A percentile compares a stretch with the other conserved stretches of the same genome.
These are phyloP conservation scores for Rhea americana DNA, from an alignment of 2,113 vertebrate species.

Conservation along the genomic window DNA sequence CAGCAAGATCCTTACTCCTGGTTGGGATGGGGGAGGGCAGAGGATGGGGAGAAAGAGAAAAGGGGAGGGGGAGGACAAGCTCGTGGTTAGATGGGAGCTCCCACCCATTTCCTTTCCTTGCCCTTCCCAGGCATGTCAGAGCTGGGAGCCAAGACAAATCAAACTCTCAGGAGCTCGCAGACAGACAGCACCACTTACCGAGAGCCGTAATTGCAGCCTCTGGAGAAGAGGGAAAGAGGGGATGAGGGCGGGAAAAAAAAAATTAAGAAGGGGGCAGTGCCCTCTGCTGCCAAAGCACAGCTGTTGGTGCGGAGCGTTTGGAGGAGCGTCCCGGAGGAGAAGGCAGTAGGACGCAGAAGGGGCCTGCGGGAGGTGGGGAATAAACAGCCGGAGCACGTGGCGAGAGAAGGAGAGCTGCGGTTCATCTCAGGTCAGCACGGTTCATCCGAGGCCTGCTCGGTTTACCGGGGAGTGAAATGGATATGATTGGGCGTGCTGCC, in stretches of 20 bases:
- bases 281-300: conserved; percentile 66
- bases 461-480: background rate
- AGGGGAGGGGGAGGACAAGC: background rate
- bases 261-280: conserved; percentile 54
- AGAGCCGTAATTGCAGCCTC: conserved; percentile 72
- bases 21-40: conserved; percentile 52
- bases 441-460: background rate
- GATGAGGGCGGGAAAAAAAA: background rate
- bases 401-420: rapidly evolving
- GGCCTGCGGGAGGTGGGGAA: background rate
- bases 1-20: conserved; percentile 2
- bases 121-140: conserved; percentile 92
- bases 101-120: conserved; percentile 94
- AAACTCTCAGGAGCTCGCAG: conserved; percentile 77
- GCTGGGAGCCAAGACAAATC: conserved; percentile 86
- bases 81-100: conserved; percentile 75
- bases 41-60: background rate
- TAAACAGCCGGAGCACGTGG: background rate
- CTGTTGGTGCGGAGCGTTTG: rapidly evolving
- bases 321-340: background rate
- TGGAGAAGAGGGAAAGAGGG: conserved; percentile 63
- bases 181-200: conserved; percentile 74
- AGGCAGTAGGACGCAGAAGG: rapidly evolving
- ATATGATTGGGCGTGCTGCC: rapidly evolving
- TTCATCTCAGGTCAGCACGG: background rate